Evolutionary conservation across 2,888 invertebrate species (phyloP).

Genomic region (Allolobophora icterica): DNA sequence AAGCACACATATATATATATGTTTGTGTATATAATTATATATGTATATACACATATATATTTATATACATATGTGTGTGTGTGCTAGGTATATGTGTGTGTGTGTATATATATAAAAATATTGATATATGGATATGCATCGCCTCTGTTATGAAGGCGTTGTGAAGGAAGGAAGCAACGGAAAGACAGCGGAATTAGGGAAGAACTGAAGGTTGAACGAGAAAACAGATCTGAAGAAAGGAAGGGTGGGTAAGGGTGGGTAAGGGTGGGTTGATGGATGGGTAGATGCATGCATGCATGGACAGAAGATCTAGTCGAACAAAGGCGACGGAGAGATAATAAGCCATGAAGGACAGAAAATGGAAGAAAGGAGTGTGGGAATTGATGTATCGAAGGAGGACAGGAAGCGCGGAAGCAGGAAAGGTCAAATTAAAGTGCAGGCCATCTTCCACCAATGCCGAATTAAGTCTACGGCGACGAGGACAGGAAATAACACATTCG

Average conservation of each 20-base stretch:
- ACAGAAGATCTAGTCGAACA: background rate
- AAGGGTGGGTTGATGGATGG: background rate
- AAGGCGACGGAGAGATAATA: background rate
- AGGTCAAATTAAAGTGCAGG: background rate
- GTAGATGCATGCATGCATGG: background rate
- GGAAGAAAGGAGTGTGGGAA: background rate
- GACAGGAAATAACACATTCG: background rate
- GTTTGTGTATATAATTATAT: no score
- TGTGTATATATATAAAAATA: no score
- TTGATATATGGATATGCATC: no score
- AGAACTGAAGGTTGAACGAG: background rate
- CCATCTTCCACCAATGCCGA: background rate
- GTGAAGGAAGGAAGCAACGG: constrained; percentile 1
- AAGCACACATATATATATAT: no score
- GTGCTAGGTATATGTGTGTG: no score
- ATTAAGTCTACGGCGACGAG: background rate
- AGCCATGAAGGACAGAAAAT: background rate
- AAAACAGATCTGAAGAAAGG: background rate
- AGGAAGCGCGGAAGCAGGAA: background rate
- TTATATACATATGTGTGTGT: no score
- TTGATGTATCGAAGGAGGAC: background rate
- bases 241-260: background rate
- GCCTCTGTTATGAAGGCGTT: background rate
- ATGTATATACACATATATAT: no score
- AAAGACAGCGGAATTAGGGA: background rate